A percentile compares a stretch with the other conserved stretches of the same genome.
Conservation (phyloP, 2,797 vertebrate genomes). For the Lithobates pipiens region DNA sequence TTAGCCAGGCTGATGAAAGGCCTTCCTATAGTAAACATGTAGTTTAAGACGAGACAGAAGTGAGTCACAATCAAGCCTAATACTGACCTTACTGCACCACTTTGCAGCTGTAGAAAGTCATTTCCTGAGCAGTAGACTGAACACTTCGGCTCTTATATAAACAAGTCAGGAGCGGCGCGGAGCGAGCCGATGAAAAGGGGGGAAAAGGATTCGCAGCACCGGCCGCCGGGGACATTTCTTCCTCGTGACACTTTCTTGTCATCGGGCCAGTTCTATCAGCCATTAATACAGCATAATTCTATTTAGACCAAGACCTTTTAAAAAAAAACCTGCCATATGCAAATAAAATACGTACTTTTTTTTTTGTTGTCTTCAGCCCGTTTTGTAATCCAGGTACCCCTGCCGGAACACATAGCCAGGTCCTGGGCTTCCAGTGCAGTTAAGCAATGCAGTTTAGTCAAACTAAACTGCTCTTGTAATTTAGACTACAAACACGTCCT, state of each 20-base stretch:
- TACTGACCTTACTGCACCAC: slow-evolving; percentile 15
- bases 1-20: slow-evolving; percentile 55
- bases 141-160: slow-evolving; percentile 28
- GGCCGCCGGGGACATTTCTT: background rate
- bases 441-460: too few relatives aligned
- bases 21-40: slow-evolving; percentile 54
- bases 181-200: background rate
- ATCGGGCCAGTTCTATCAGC: too few relatives aligned
- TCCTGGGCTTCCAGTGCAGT: too few relatives aligned
- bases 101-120: slow-evolving; percentile 27
- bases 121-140: slow-evolving; percentile 42
- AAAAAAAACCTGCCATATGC: too few relatives aligned
- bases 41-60: slow-evolving; percentile 49
- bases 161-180: background rate
- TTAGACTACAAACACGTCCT: too few relatives aligned
- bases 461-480: too few relatives aligned
- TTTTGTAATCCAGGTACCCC: too few relatives aligned
- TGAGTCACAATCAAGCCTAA: slow-evolving; percentile 49
- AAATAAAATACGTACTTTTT: too few relatives aligned
- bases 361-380: too few relatives aligned
- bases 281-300: background rate
- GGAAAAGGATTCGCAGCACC: background rate
- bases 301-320: background rate
- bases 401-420: too few relatives aligned
- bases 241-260: background rate